Evolutionary conservation across 2,888 invertebrate genomes (phyloP).

Genomic region (Drosophila aldrichi): DNA sequence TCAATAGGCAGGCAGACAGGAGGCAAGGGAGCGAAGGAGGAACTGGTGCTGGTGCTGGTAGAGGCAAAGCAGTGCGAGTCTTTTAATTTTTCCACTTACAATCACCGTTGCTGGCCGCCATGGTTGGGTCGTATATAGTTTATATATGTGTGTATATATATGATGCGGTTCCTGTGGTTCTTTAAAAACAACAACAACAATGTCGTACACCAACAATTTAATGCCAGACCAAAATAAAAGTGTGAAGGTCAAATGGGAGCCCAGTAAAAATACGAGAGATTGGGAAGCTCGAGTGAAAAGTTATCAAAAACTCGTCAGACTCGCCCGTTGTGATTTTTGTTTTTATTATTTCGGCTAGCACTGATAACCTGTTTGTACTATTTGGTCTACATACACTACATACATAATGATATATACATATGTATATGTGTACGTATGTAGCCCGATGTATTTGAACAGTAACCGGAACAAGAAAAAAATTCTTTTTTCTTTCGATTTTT

Average conservation of each 20-base stretch:
- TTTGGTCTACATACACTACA: slow-evolving; percentile 9
- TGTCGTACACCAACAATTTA: slow-evolving; percentile 23
- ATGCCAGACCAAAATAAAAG: slow-evolving; percentile 16
- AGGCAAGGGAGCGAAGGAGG: neutral
- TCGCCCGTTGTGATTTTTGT: slow-evolving; percentile 2
- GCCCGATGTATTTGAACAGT: neutral
- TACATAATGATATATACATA: slow-evolving; percentile 1
- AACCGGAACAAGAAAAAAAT: slow-evolving; percentile 44
- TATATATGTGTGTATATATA: slow-evolving; percentile 21
- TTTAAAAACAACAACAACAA: slow-evolving; percentile 48
- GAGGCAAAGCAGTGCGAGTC: slow-evolving; percentile 10
- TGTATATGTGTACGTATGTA: neutral
- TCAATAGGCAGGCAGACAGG: slow-evolving; percentile 8
- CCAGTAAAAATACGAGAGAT: neutral
- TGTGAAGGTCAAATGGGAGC: slow-evolving; percentile 53
- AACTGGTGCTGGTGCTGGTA: slow-evolving; percentile 1
- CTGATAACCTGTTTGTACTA: slow-evolving; percentile 70
- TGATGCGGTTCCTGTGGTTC: slow-evolving; percentile 68
- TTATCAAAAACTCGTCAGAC: slow-evolving; percentile 60
- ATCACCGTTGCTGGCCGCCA: slow-evolving; percentile 71
- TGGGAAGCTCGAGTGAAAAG: slow-evolving; percentile 23
- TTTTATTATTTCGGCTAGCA: slow-evolving; percentile 39
- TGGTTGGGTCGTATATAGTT: slow-evolving; percentile 34
- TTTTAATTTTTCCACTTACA: slow-evolving; percentile 61
- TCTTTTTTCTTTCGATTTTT: slow-evolving; percentile 5